phyloP scores from a whole-genome alignment of 2,113 vertebrate genomes.

The Australoheros scitulus region DNA sequence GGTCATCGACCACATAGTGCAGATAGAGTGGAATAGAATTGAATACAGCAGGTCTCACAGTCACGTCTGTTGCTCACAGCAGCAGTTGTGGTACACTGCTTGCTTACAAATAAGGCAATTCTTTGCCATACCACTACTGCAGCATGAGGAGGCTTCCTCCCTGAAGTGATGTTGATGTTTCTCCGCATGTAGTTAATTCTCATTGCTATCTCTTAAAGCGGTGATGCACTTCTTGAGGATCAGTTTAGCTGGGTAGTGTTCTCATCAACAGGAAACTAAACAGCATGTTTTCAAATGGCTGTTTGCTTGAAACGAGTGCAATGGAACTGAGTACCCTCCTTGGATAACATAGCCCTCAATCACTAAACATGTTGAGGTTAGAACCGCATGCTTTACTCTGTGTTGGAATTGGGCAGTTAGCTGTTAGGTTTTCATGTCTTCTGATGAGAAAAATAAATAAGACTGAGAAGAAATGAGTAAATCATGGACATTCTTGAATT shows the following conservation, averaged over 20 bases:
- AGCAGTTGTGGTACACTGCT: conserved; percentile 16
- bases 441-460: neutral
- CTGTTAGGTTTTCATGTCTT: neutral
- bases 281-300: conserved; percentile 5
- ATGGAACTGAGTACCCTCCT: neutral
- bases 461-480: neutral
- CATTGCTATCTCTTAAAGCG: neutral
- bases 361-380: neutral
- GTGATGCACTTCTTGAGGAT: neutral
- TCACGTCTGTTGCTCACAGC: conserved; percentile 44
- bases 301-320: neutral
- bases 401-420: neutral
- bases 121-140: conserved; percentile 3
- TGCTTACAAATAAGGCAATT: conserved; percentile 30
- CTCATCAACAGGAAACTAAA: conserved; percentile 22
- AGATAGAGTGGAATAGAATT: conserved; percentile 25
- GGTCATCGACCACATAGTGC: conserved; percentile 52
- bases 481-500: neutral
- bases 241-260: neutral
- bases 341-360: neutral
- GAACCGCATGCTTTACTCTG: neutral
- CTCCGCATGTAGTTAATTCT: conserved; percentile 27
- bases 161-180: conserved; percentile 34
- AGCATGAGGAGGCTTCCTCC: conserved; percentile 9
- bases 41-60: conserved; percentile 34